Evolutionary conservation across 2,888 invertebrate genomes (phyloP).

Genomic region (Leptopilina drosophilae): DNA sequence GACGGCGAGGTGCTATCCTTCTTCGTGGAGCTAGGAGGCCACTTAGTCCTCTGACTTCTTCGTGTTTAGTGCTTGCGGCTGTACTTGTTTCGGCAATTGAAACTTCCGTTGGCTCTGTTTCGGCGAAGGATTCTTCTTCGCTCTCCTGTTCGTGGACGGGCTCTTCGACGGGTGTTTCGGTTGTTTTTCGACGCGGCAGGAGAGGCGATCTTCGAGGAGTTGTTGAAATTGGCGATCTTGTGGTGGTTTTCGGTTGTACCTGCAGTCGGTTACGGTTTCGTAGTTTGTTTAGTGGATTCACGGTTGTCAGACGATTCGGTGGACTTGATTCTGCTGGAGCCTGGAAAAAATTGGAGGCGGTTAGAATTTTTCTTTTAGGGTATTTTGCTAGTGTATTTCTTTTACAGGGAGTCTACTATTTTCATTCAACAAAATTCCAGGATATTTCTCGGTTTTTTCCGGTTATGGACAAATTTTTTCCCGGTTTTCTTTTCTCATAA

Average conservation of each 20-base stretch:
- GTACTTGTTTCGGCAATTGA: conserved; percentile 59
- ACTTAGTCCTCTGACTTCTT: conserved; percentile 70
- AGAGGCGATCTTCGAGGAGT: conserved; percentile 70
- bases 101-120: conserved; percentile 62
- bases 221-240: conserved; percentile 65
- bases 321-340: conserved; percentile 72
- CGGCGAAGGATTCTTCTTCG: conserved; percentile 58
- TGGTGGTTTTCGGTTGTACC: conserved; percentile 74
- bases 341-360: conserved; percentile 54
- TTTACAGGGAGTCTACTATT: too few relatives aligned
- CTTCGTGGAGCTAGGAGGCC: conserved; percentile 85
- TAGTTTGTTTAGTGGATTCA: conserved; percentile 75
- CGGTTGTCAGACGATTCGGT: conserved; percentile 66
- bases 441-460: too few relatives aligned
- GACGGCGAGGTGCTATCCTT: conserved; percentile 81
- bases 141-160: conserved; percentile 58
- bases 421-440: too few relatives aligned
- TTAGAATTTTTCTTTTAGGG: too few relatives aligned
- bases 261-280: conserved; percentile 76
- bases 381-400: not conserved
- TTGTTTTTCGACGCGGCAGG: conserved; percentile 71
- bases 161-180: conserved; percentile 68
- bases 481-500: too few relatives aligned
- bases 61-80: conserved; percentile 65
- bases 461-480: too few relatives aligned